Evolutionary conservation across 2,888 invertebrate species (phyloP).

Genomic region (Pharmacophagus antenor): DNA sequence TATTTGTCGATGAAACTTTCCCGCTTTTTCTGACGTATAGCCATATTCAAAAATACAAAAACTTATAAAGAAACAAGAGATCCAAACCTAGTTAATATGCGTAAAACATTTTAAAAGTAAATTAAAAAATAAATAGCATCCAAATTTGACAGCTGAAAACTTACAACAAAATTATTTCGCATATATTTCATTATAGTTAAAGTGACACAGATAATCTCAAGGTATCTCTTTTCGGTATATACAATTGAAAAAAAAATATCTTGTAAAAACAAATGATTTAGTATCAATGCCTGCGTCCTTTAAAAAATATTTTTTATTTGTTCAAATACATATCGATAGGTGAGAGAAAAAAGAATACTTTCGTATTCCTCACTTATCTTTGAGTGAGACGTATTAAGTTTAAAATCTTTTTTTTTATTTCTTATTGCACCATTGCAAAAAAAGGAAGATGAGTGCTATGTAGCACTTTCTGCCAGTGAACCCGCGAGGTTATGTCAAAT

Average conservation of each 20-base stretch:
- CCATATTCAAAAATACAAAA: neutral
- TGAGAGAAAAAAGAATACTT: neutral
- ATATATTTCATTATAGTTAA: neutral
- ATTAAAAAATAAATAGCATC: constrained; percentile 16
- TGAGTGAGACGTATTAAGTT: no score
- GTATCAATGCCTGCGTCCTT: no score
- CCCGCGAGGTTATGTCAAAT: no score
- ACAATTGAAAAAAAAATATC: constrained; percentile 15
- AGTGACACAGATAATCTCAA: constrained; percentile 5
- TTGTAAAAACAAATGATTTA: no score
- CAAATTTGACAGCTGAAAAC: constrained; percentile 11
- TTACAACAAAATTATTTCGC: neutral
- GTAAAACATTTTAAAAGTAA: neutral
- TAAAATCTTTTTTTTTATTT: no score
- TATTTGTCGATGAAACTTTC: constrained; percentile 9
- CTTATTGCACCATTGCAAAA: no score
- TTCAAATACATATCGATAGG: no score
- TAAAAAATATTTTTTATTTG: neutral
- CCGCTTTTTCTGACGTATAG: constrained; percentile 8
- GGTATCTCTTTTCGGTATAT: neutral
- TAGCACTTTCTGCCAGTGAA: no score
- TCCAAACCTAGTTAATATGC: neutral
- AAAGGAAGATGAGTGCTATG: no score
- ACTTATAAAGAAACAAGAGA: neutral
- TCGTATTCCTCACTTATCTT: constrained; percentile 6